Base-by-base conservation (phyloP, 2,113 vertebrate species). In the Menura novaehollandiae region DNA sequence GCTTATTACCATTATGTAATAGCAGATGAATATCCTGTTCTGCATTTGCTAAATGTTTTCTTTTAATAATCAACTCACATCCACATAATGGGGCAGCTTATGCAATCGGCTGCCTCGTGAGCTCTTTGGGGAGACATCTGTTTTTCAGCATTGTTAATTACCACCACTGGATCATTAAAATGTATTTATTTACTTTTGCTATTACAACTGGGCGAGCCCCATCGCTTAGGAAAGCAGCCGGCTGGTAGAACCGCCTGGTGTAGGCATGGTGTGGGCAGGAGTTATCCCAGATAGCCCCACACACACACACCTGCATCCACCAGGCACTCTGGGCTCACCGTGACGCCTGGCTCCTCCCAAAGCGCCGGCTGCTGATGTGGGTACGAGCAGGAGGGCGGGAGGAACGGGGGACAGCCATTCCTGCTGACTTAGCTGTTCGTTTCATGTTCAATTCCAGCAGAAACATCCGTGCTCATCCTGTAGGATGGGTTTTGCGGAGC, bases 31-130 rank as follows among this genome's bases (percentile, higher is more conserved):
- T 89, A 87, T 96, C 88, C 94, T 78, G 72, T 19, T 91, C 94
- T 92, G 93, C 96, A 28, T 94, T 89, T 89, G 92, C 91, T 97
- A 98, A 97, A 96, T 96, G 95, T 97, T 96, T 97, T 97, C 94
- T 97, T 97, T 97, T 96, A 96, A 96, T 97, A 96, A 97, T 88
- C 95, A 58, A 46, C 93, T 91, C 74, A 20, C 88, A 87, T 26
- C 78, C 79, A 55, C 85, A 76, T 93, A 92, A 97, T 96, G 87
- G 92, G 73, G 32, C 43, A 32, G 67, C 69, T 97, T 96, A 91
- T 91, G 97, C 95, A 97, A 97, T 39, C 44, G 2, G 59, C 76
- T 10, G 27, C 89, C 76, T 87, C 19, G 32, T 55, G 91, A 94
- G 95, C 86, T 91, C 88, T 74, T 71, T 7, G 8, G 92, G 80